Evolutionary conservation across 2,797 vertebrate genomes (phyloP), one percentile per base, ranked within the genome.

Genomic region (Halcyon chelicuti): DNA sequence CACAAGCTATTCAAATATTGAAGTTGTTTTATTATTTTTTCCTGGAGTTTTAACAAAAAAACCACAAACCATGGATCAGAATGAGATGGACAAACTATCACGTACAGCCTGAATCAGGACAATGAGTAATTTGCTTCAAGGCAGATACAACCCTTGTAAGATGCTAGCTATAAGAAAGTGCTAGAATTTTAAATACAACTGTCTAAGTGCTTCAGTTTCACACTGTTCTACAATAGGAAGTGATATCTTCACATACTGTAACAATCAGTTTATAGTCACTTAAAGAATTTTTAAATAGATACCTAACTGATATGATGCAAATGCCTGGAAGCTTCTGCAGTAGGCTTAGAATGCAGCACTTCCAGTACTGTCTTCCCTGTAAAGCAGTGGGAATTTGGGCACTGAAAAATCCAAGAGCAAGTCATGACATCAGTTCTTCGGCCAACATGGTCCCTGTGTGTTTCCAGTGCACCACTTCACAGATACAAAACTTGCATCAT

Each of bases 131-230:
- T 85, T 70, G 4, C 20, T 67, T 88, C 40, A 73, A 79, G 29
- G 7, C 35, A 39, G 46, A 49, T 68, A 26, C 4, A 86, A 57
- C 4, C 44, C 76, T 83, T 58, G 19, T 77, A 86, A 88, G 12
- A 73, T 88, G 20, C 14, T 68, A 39, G 9, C 10, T 66, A 5
- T 16, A 72, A 72, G 51, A 90, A 95, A 80, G 63, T 47, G 12
- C 10, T 33, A 46, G 49, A 23, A 49, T 85, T 84, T 94, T 70
- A 93, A 70, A 85, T 77, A 49, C 46, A 94, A 47, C 58, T 39
- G 18, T 60, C 49, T 44, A 66, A 78, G 63, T 19, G 40, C 47
- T 88, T 73, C 26, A 44, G 2, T 73, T 90, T 65, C 66, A 55
- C 22, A 37, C 46, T 35, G 4, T 54, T 90, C 51, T 72, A 25